Conservation (phyloP, 2,797 vertebrate genomes). For the Sphaeramia orbicularis region DNA sequence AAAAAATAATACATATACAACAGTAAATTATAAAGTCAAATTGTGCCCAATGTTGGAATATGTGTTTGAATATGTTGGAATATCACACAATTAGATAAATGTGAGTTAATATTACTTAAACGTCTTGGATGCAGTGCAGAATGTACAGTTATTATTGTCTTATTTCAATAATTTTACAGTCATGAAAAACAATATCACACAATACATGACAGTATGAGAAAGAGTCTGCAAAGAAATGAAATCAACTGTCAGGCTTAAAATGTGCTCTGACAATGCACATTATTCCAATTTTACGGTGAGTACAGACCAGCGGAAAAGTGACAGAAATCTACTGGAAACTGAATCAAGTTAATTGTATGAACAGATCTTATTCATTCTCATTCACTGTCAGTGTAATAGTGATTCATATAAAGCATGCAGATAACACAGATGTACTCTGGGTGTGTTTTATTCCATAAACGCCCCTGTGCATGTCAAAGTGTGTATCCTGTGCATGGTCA, state of each 20-base stretch:
- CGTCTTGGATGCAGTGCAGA: too few species aligned
- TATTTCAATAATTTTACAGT: too few species aligned
- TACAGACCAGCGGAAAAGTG: background rate
- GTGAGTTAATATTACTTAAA: too few species aligned
- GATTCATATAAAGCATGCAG: background rate
- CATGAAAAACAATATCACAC: too few species aligned
- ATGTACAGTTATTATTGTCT: too few species aligned
- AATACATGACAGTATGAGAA: too few species aligned
- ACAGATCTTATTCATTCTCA: background rate
- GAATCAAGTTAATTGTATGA: background rate
- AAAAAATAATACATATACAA: too few species aligned
- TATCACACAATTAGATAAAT: too few species aligned
- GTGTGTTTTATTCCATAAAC: slow-evolving; percentile 11
- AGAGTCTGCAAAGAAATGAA: background rate
- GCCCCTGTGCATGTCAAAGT: slow-evolving; percentile 32
- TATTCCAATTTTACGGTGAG: background rate
- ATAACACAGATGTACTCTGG: slow-evolving; percentile 11
- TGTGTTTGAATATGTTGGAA: too few species aligned
- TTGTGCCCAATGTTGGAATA: too few species aligned
- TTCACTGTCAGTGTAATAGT: background rate
- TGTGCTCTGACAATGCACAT: background rate
- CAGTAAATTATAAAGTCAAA: too few species aligned
- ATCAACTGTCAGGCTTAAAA: background rate
- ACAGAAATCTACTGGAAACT: background rate
- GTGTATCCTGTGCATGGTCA: slow-evolving; percentile 33